phyloP scores from a whole-genome alignment of 1,140 invertebrate genomes.

The Glossosoma conforme region DNA sequence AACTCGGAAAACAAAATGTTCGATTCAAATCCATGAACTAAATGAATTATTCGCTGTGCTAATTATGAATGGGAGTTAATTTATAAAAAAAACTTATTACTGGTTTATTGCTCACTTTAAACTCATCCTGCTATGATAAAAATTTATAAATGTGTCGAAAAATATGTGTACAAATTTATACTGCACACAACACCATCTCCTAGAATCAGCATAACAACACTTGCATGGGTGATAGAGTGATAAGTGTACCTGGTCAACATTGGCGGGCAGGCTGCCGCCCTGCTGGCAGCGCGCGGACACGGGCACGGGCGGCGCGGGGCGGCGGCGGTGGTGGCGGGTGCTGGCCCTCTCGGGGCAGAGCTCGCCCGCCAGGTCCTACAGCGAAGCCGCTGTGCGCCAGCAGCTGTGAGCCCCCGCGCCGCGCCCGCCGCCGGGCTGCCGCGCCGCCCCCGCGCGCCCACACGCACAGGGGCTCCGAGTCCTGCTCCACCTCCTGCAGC shows the following conservation, averaged over 20 bases:
- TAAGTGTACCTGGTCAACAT: slow-evolving; percentile 44
- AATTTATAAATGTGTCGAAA: too few relatives aligned
- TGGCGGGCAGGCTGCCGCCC: slow-evolving; percentile 47
- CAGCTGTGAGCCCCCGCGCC: slow-evolving; percentile 37
- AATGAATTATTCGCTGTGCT: too few relatives aligned
- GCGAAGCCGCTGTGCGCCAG: slow-evolving; percentile 23
- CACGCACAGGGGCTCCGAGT: slow-evolving; percentile 38
- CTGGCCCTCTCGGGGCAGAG: slow-evolving; percentile 35
- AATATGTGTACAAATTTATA: too few relatives aligned
- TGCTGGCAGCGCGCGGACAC: slow-evolving; percentile 43
- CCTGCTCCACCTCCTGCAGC: slow-evolving; percentile 40
- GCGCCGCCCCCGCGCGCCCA: slow-evolving; percentile 26
- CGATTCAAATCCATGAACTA: too few relatives aligned
- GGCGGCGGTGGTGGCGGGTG: slow-evolving; percentile 34
- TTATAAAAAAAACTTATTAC: too few relatives aligned
- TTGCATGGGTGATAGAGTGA: neutral
- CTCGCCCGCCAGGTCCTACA: slow-evolving; percentile 44
- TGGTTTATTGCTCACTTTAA: too few relatives aligned
- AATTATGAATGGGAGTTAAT: too few relatives aligned
- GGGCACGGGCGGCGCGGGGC: slow-evolving; percentile 27
- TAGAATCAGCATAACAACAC: too few relatives aligned
- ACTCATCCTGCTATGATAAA: too few relatives aligned
- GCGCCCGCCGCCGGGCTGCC: slow-evolving; percentile 28
- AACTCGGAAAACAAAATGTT: too few relatives aligned
- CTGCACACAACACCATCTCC: too few relatives aligned